Evolutionary conservation across 2,888 invertebrate genomes (phyloP), one percentile per base, ranked within the genome.

Genomic region (Aleiodes alternator): DNA sequence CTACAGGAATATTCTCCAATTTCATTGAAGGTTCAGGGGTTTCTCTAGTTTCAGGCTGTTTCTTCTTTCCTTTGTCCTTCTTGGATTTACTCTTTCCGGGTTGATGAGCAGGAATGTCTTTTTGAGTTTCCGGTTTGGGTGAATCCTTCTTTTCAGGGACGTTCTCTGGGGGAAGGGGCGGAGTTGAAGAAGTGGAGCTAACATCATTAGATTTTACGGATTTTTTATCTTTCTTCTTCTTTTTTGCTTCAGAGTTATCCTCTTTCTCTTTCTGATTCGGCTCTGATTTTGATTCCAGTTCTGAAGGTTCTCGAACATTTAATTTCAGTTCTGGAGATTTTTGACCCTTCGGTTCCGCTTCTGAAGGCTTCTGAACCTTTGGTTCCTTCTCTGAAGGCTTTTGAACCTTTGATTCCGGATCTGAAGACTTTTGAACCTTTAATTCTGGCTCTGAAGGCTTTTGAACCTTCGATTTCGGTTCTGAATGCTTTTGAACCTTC

Each of bases 241-340:
- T 68, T 14, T 66, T 87, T 12, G 57, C 64, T 68, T 75, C 77
- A 69, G 69, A 43, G 43, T 59, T 74, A 43, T 14, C 53, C 23
- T 78, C 75, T 55, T 76, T 73, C 57, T 57, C 73, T 64, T 75
- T 75, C 51, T 69, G 29, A 7, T 75, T 68, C 23, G 43, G 48
- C 70, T 73, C 53, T 70, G 68, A 70, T 76, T 79, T 77, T n/a
- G 8, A 70, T 61, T 76, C 31, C 7, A 34, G 53, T n/a, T 55
- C n/a, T 31, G 29, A 31, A 43, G 53, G 70, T 72, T 72, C 38
- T 11, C 1, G 38, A 12, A n/a, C 23, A 1, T 23, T 2, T 23
- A 2, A 23, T 23, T 23, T 2, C 23, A 23, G 23, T 23, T 23
- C 14, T 1, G 3, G 14, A 14, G n/a, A 1, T 8, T 74, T 61